Base-by-base conservation (phyloP, 2,888 invertebrate genomes). In the Mythimna pallens region DNA sequence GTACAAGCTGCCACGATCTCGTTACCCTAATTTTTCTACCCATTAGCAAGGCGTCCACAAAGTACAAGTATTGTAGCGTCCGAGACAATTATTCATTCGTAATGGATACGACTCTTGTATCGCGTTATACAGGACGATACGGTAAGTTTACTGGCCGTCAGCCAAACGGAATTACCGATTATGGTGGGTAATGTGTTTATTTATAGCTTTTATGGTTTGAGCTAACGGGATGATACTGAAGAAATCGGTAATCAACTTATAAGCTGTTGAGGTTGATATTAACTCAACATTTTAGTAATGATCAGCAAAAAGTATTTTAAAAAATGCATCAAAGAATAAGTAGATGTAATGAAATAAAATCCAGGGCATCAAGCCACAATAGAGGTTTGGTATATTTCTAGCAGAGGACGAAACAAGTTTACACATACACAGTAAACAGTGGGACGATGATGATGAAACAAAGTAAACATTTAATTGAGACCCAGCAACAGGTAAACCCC, bases 81-180 rank as follows among this genome's bases (percentile, higher is more conserved):
- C 70, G 67, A 83, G 84, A 88, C 88, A 87, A 80, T 89, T 89
- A 86, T 89, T 89, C 88, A 89, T 83, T 84, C 75, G 84, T 86
- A 89, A 89, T 89, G 89, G 87, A 86, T 84, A 88, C 83, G 84
- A 86, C 82, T 87, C 86, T 86, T 86, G 79, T 79, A 81, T 81
- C 80, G 83, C 70, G 78, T 85, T 85, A 78, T 83, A 76, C 84
- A 68, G 70, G 86, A 84, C 47, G 54, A 74, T 73, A 78, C 87
- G 85, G 85, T 88, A 74, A 75, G 65, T 80, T 80, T 72, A 83
- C 75, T 83, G 82, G 81, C 84, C 59, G 59, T 71, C 73, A 67
- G 83, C 75, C 83, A 83, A 69, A 65, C 82, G 58, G 73, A 81
- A 78, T 81, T 81, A 81, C 83, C 70, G 83, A 81, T 81, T 82